Conservation (phyloP, 2,113 vertebrate species). For the Desmodus rotundus region DNA sequence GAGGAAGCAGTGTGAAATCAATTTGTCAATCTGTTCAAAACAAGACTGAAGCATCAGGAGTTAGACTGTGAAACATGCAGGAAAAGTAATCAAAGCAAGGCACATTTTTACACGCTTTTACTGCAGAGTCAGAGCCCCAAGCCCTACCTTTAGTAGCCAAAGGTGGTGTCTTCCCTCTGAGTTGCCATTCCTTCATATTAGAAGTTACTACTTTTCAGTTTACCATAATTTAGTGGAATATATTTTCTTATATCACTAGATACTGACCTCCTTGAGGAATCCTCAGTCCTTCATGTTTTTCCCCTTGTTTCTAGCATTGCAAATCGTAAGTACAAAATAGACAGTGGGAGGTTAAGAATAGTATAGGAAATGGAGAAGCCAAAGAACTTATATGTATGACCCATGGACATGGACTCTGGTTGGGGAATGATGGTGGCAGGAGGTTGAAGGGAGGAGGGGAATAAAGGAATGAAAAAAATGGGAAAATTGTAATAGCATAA, state of each 20-base stretch:
- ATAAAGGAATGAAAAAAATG: no score
- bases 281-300: neutral
- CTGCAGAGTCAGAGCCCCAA: neutral
- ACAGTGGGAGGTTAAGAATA: no score
- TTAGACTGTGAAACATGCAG: neutral
- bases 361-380: no score
- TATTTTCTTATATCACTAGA: neutral
- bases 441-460: no score
- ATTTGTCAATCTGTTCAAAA: neutral
- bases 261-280: neutral
- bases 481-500: no score
- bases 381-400: no score
- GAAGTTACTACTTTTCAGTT: neutral
- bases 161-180: neutral
- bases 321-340: no score
- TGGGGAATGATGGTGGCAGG: no score
- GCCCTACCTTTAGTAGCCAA: neutral
- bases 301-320: neutral
- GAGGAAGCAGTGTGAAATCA: neutral
- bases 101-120: rapidly evolving
- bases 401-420: no score
- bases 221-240: neutral
- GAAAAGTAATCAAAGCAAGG: neutral
- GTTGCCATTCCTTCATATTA: neutral
- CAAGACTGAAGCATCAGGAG: neutral